Conservation (phyloP, 2,113 vertebrate genomes). For the Charina bottae region DNA sequence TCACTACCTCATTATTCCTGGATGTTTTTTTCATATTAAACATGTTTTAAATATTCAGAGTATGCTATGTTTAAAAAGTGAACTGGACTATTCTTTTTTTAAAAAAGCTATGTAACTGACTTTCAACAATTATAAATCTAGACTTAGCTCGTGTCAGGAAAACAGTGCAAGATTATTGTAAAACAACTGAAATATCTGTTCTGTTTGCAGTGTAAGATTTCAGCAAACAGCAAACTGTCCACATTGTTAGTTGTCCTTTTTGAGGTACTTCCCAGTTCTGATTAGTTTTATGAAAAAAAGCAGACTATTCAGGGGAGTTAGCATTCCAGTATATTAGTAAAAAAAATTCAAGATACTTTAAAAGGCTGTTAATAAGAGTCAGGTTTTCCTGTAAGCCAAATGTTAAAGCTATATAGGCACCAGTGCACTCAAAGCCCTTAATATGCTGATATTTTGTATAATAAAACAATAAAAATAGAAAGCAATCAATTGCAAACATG, state of each 20-base stretch:
- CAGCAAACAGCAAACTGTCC: conserved; percentile 9
- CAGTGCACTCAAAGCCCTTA: conserved; percentile 74
- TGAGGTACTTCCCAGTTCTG: conserved; percentile 75
- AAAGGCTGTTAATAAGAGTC: conserved; percentile 44
- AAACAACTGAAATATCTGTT: conserved; percentile 20
- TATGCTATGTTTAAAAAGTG: background rate
- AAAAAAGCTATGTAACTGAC: background rate
- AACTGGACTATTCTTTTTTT: background rate
- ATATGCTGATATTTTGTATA: conserved; percentile 77
- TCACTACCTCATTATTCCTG: background rate
- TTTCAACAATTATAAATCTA: background rate
- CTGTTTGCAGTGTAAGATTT: conserved; percentile 14
- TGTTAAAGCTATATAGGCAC: conserved; percentile 57
- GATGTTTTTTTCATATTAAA: background rate
- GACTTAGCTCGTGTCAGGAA: background rate
- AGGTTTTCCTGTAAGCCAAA: conserved; percentile 53
- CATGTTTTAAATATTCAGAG: background rate
- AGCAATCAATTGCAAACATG: conserved; percentile 38
- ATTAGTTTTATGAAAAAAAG: conserved; percentile 58
- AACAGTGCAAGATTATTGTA: background rate
- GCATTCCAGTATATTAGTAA: conserved; percentile 57
- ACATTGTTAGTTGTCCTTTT: conserved; percentile 52
- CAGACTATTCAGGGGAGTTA: conserved; percentile 53
- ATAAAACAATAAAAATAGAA: conserved; percentile 30
- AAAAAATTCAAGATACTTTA: conserved; percentile 35